These are phyloP conservation scores for Lagocephalus sceleratus DNA, from an alignment of 2,797 vertebrate species.

Conservation along the genomic window DNA sequence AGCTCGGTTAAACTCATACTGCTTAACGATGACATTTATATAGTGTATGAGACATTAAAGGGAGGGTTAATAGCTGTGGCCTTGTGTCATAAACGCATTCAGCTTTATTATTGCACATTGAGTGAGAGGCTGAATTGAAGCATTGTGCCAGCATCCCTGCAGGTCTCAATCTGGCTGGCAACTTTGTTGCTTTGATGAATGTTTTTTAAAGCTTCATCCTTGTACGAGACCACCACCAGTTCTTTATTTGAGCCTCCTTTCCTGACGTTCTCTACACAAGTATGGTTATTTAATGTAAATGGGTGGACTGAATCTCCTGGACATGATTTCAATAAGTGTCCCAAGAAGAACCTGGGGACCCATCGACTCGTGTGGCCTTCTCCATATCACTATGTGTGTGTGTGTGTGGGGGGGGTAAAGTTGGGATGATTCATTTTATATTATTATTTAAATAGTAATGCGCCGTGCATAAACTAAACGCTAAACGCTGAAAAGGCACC, in stretches of 20 bases:
- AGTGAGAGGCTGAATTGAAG: constrained; percentile 19
- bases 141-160: constrained; percentile 22
- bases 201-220: constrained; percentile 18
- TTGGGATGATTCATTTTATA: not conserved
- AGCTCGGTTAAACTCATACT: constrained; percentile 38
- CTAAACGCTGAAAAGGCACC: constrained; percentile 47
- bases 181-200: constrained; percentile 12
- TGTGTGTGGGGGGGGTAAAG: not conserved
- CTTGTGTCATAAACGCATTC: constrained; percentile 37
- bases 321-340: constrained; percentile 49
- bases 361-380: not conserved
- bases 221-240: constrained; percentile 10
- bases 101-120: constrained; percentile 23
- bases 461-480: no score
- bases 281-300: constrained; percentile 58
- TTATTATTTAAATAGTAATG: not conserved
- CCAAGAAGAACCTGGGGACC: constrained; percentile 51
- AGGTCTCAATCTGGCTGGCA: constrained; percentile 22
- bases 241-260: constrained; percentile 7
- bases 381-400: no score
- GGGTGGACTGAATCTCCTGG: constrained; percentile 58
- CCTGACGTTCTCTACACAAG: constrained; percentile 1
- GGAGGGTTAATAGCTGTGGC: constrained; percentile 32
- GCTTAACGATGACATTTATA: constrained; percentile 36
- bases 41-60: constrained; percentile 41